Evolutionary conservation across 37 sponge, comb jelly and placozoan species (phyloP), one percentile per base, ranked within the genome.

Genomic region (Mnemiopsis leidyi): DNA sequence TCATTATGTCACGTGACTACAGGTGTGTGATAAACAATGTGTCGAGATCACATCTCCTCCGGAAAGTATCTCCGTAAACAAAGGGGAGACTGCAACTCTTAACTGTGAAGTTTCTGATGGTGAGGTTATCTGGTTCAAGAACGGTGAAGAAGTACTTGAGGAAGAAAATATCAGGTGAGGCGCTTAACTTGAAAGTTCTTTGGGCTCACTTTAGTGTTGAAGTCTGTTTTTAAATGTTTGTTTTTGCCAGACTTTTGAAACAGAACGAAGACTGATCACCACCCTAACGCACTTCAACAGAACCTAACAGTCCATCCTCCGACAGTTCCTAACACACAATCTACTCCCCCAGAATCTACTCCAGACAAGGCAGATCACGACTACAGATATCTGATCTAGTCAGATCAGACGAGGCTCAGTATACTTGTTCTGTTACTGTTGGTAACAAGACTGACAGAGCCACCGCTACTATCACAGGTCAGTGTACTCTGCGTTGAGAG

Each of bases 31-130:
- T 34, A 77, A 9, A 33, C 13, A 85, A 37, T 85, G 90, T 39
- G 90, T 40, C 2, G 40, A 38, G 26, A 85, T 85, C 23, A 37
- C 36, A 9, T 36, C 61, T 9, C 29, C 36, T 40, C 90, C 90
- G 1, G 90, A 28, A 5, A 37, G n/a, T 1, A n/a, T 85, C 28
- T 85, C 48, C 24, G 21, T 85, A 24, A 85, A 39, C 61, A 33
- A 23, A 1, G 90, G 90, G 26, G 48, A 85, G 25, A 85, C 90
- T 39, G 90, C 90, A 28, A 85, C 16, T 0, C 32, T 85, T 39
- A 61, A 32, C n/a, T 85, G 90, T 29, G 36, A 40, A 23, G 90
- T 85, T 0, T 36, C 90, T 38, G 61, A 85, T 33, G 90, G 90
- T 16, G 26, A 40, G 40, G 29, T 85, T 20, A 85, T 37, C 21